Evolutionary conservation across 2,888 invertebrate species (phyloP).

Genomic region (Caenorhabditis panamensis): DNA sequence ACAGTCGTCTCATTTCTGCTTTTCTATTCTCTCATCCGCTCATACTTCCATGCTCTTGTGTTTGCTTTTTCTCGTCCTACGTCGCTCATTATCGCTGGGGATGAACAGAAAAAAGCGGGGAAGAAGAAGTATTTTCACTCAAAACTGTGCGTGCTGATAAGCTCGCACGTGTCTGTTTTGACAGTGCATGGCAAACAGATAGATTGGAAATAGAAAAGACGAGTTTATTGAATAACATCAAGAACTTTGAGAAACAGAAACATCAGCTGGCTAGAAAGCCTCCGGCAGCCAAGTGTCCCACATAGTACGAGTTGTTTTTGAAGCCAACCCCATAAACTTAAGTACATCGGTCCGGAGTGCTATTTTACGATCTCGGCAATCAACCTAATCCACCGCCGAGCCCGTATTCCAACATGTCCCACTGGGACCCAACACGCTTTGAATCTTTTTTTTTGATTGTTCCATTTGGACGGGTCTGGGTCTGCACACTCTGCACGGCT

Average conservation of each 20-base stretch:
- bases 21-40: constrained; percentile 8
- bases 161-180: constrained; percentile 17
- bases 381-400: constrained; percentile 41
- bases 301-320: constrained; percentile 49
- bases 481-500: neutral
- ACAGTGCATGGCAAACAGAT: constrained; percentile 2
- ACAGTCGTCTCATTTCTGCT: constrained; percentile 25
- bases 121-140: constrained; percentile 38
- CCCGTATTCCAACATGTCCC: constrained; percentile 30
- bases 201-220: neutral
- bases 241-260: neutral
- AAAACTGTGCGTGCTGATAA: constrained; percentile 33
- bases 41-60: constrained; percentile 39
- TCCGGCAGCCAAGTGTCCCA: constrained; percentile 4
- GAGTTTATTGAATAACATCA: no score
- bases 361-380: constrained; percentile 54
- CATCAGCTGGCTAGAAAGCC: constrained; percentile 9
- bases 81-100: constrained; percentile 42
- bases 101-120: constrained; percentile 36
- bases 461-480: constrained; percentile 15
- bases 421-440: constrained; percentile 25
- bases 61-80: constrained; percentile 39
- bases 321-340: constrained; percentile 32
- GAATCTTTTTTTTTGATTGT: constrained; percentile 41
- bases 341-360: constrained; percentile 25